A percentile compares a stretch with the other conserved stretches of the same genome.
phyloP scores from a whole-genome alignment of 2,113 vertebrate genomes.

The Delphinapterus leucas region DNA sequence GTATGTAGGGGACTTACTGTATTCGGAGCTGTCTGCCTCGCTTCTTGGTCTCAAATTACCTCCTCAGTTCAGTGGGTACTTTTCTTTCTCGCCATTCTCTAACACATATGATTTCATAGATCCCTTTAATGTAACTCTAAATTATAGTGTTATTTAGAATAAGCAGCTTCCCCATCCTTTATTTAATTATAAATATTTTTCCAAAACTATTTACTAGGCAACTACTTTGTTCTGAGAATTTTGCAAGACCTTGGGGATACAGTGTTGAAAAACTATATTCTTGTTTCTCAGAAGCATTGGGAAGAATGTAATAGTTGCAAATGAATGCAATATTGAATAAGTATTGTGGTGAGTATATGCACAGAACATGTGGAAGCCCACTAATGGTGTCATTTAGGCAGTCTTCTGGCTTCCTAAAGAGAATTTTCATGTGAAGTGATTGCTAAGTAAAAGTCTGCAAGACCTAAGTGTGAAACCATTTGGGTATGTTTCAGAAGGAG shows the following conservation, averaged over 20 bases:
- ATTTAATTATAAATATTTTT: background rate
- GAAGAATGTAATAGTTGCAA: background rate
- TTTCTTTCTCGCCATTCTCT: background rate
- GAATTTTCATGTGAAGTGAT: background rate
- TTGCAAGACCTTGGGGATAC: background rate
- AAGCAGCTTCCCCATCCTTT: background rate
- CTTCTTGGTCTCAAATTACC: background rate
- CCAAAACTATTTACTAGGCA: background rate
- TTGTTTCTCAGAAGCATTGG: background rate
- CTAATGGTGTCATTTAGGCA: background rate
- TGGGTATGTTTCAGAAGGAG: background rate
- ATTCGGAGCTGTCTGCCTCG: background rate
- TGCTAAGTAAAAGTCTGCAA: background rate
- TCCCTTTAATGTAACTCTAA: background rate
- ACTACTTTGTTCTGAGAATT: background rate
- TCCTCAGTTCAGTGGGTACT: background rate
- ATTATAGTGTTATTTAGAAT: background rate
- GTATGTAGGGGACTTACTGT: no score
- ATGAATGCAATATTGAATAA: background rate
- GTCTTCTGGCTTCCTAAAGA: background rate
- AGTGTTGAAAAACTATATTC: background rate
- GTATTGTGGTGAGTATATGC: background rate
- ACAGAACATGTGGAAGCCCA: background rate
- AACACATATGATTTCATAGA: background rate
- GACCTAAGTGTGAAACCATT: background rate